phyloP scores from a whole-genome alignment of 2,888 invertebrate species.

The Macaria liturata region DNA sequence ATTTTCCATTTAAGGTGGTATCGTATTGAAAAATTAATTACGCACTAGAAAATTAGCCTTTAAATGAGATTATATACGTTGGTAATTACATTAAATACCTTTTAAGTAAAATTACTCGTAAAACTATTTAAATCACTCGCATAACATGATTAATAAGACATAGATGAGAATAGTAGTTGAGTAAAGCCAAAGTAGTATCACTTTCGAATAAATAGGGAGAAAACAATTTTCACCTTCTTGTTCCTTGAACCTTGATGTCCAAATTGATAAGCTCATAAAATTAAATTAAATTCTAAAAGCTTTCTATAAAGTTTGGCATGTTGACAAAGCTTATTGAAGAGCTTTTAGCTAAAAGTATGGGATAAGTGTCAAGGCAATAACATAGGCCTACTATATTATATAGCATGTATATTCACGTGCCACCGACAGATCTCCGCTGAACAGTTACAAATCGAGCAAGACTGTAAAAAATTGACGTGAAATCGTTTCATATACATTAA shows the following conservation, averaged over 20 bases:
- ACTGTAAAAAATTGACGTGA: constrained; percentile 19
- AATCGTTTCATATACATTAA: constrained; percentile 19
- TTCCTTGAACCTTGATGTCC: not conserved
- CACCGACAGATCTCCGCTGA: constrained; percentile 11
- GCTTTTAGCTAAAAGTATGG: not conserved
- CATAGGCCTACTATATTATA: not conserved
- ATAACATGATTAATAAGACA: too few species aligned
- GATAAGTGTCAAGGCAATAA: constrained; percentile 7
- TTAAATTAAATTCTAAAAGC: constrained; percentile 9
- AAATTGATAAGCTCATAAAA: constrained; percentile 11
- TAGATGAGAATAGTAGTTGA: not conserved
- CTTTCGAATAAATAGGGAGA: not conserved
- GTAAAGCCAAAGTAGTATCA: not conserved
- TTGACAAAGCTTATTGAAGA: not conserved
- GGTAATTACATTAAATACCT: too few species aligned
- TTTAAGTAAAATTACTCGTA: too few species aligned
- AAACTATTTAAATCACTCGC: too few species aligned
- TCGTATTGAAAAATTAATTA: too few species aligned
- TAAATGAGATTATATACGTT: too few species aligned
- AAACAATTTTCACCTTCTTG: too few species aligned
- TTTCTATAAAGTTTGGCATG: constrained; percentile 7
- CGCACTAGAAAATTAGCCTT: too few species aligned
- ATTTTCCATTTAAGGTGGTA: too few species aligned
- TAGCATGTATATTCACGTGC: constrained; percentile 13
- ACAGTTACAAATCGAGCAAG: constrained; percentile 17